These are phyloP conservation scores for Melanocharis versteri DNA, from an alignment of 2,113 vertebrate species.

Conservation along the genomic window DNA sequence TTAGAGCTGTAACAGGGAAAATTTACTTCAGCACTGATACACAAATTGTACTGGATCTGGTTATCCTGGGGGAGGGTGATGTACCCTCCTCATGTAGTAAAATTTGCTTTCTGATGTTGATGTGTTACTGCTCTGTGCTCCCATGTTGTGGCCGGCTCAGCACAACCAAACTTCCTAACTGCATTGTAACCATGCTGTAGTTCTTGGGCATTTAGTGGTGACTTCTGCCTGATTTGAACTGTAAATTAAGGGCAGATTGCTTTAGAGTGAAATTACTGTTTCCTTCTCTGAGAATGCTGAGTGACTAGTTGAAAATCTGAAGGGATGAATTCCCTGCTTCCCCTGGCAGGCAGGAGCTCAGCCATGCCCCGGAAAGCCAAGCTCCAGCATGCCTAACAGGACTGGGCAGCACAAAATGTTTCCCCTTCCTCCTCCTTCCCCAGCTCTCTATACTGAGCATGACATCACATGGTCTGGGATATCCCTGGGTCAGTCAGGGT, in stretches of 20 bases:
- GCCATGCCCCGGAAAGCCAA: background rate
- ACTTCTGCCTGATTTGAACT: background rate
- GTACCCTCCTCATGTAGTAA: background rate
- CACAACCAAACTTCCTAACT: background rate
- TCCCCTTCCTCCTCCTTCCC: background rate
- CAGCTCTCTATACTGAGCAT: background rate
- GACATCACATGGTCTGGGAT: background rate
- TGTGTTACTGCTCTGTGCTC: background rate
- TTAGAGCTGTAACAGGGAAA: background rate
- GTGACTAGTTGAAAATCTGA: background rate
- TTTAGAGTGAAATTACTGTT: background rate
- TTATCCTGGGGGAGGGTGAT: background rate
- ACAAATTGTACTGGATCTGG: background rate
- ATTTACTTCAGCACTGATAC: background rate
- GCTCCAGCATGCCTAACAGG: background rate
- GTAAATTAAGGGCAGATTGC: background rate
- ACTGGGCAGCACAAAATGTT: background rate
- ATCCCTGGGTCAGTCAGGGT: background rate
- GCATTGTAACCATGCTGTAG: background rate
- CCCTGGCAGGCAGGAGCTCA: background rate
- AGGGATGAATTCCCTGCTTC: background rate
- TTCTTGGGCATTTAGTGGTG: background rate
- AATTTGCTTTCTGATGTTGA: background rate
- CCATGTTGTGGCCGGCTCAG: background rate
- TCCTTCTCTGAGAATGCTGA: background rate